Percentiles rank a stretch among this genome's conserved stretches.
These are phyloP conservation scores for Myotis davidii DNA, from an alignment of 2,113 vertebrate species.

Conservation along the genomic window DNA sequence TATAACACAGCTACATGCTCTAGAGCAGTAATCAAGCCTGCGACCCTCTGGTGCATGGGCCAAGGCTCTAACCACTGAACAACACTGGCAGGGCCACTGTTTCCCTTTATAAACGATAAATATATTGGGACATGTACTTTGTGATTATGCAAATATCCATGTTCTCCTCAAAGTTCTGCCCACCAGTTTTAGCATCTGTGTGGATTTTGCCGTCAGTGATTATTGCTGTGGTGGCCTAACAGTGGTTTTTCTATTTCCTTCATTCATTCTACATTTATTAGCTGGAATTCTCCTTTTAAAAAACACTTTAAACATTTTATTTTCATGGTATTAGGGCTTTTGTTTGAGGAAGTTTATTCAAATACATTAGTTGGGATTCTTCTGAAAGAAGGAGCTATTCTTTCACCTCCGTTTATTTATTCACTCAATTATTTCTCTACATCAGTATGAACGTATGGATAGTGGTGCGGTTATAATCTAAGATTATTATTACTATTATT, in stretches of 20 bases:
- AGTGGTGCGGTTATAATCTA: neutral
- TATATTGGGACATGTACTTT: neutral
- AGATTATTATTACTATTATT: neutral
- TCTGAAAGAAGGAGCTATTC: neutral
- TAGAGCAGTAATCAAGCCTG: too few species aligned
- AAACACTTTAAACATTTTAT: too few species aligned
- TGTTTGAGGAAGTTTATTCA: too few species aligned
- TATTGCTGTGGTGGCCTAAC: too few species aligned
- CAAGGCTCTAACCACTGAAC: too few species aligned
- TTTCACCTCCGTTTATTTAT: neutral
- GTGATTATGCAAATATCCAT: neutral
- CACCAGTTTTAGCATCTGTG: neutral
- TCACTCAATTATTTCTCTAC: neutral
- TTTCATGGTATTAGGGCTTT: too few species aligned
- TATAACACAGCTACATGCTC: too few species aligned
- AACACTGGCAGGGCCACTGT: neutral
- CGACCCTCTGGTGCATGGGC: too few species aligned
- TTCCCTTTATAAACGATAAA: neutral
- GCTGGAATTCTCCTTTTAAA: neutral
- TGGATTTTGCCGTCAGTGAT: neutral
- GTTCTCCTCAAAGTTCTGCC: neutral
- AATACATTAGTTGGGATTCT: neutral
- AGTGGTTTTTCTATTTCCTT: neutral
- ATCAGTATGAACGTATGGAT: neutral
- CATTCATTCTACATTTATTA: neutral